These are phyloP conservation scores for Urocitellus parryii DNA, from an alignment of 2,113 vertebrate species.

Conservation along the genomic window DNA sequence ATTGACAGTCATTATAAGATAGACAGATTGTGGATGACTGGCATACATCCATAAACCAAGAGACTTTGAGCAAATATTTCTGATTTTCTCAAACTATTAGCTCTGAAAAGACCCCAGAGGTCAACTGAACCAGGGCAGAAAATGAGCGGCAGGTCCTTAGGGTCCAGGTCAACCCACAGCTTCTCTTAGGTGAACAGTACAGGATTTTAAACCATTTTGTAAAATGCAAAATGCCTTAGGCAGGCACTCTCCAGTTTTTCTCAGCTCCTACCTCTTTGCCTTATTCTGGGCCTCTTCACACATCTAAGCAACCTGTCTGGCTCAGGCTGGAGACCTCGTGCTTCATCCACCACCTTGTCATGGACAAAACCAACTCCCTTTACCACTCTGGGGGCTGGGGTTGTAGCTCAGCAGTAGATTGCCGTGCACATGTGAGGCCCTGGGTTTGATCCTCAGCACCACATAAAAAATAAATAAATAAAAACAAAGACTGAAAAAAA, in stretches of 20 bases:
- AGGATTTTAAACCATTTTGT: neutral
- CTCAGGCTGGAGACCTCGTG: neutral
- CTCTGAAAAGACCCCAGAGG: neutral
- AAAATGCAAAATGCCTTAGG: neutral
- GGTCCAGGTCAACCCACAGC: neutral
- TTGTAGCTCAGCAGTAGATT: no score
- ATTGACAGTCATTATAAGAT: neutral
- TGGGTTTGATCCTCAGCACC: no score
- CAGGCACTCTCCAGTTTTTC: neutral
- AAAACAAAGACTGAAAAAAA: neutral
- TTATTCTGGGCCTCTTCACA: neutral
- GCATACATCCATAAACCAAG: neutral
- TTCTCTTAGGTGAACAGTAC: neutral
- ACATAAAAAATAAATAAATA: no score
- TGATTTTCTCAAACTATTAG: neutral
- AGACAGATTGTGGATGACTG: neutral
- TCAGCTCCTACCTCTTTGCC: neutral
- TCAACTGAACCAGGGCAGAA: neutral
- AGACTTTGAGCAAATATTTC: conserved; percentile 1
- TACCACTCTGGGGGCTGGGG: neutral
- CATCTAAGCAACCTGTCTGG: neutral
- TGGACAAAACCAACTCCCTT: neutral
- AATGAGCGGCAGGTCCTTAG: neutral
- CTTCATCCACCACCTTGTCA: neutral
- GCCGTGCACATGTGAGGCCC: no score